phyloP scores from a whole-genome alignment of 1,140 invertebrate species.

The Brachionus rotundiformis region DNA sequence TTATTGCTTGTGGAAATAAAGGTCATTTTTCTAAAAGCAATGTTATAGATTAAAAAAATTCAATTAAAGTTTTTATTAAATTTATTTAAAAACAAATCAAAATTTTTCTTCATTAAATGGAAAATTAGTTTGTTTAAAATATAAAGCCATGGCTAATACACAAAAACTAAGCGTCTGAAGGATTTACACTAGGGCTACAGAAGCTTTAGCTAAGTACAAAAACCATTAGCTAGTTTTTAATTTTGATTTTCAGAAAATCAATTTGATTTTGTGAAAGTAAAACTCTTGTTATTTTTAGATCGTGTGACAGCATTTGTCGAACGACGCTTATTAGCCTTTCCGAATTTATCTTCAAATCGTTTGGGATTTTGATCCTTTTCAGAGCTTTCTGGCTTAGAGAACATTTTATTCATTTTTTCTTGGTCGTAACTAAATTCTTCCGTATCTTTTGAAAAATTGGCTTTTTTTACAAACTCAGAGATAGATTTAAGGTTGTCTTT shows the following conservation, averaged over 20 bases:
- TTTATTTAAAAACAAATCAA: no score
- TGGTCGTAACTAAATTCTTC: neutral
- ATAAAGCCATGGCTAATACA: no score
- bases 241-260: neutral
- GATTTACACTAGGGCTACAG: no score
- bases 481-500: slow-evolving; percentile 28
- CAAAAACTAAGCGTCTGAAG: no score
- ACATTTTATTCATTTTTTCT: slow-evolving; percentile 5
- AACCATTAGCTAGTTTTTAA: no score
- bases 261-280: slow-evolving; percentile 21
- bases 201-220: no score
- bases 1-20: no score
- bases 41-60: no score
- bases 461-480: slow-evolving; percentile 29
- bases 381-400: neutral
- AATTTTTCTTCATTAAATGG: no score
- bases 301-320: slow-evolving; percentile 7
- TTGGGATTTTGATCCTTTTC: neutral
- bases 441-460: slow-evolving; percentile 17
- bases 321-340: neutral
- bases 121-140: no score
- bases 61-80: no score
- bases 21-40: no score
- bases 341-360: slow-evolving; percentile 32
- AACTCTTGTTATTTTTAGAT: slow-evolving; percentile 29